Evolutionary conservation across 2,113 vertebrate species (phyloP).

Genomic region (Neolamprologus fasciatus): DNA sequence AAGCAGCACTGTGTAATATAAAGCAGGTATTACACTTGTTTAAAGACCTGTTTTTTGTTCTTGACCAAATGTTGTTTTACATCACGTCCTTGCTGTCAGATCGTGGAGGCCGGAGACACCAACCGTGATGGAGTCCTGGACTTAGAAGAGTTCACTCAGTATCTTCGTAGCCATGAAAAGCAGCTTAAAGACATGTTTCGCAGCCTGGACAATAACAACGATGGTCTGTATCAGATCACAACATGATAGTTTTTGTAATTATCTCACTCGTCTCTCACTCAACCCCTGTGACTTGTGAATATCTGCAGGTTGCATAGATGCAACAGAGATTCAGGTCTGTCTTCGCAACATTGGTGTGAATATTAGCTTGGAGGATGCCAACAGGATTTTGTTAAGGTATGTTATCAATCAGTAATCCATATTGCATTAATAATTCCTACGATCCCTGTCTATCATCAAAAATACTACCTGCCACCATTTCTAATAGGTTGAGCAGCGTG

Average conservation of each 20-base stretch:
- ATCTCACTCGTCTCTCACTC: neutral
- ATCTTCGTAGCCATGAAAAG: slow-evolving; percentile 77
- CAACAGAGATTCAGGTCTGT: slow-evolving; percentile 80
- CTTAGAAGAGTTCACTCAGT: slow-evolving; percentile 80
- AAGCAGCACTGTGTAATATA: neutral
- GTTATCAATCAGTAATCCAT: neutral
- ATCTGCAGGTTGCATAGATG: slow-evolving; percentile 79
- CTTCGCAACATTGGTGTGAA: slow-evolving; percentile 75
- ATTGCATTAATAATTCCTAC: neutral
- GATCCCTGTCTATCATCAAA: neutral
- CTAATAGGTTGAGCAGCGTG: neutral
- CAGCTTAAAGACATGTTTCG: slow-evolving; percentile 81
- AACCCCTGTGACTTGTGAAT: neutral
- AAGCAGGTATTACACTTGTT: neutral
- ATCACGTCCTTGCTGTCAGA: slow-evolving; percentile 49
- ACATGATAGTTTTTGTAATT: neutral
- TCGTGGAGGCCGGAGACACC: slow-evolving; percentile 67
- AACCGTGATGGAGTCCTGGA: slow-evolving; percentile 77
- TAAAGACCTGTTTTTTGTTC: neutral
- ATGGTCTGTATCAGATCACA: slow-evolving; percentile 62
- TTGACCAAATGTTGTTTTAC: neutral
- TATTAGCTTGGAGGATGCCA: slow-evolving; percentile 74
- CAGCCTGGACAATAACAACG: slow-evolving; percentile 82
- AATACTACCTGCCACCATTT: neutral
- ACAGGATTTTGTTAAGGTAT: slow-evolving; percentile 82